Percentiles rank a stretch among this genome's conserved stretches.
phyloP scores from a whole-genome alignment of 2,797 vertebrate species.

The Sphaeramia orbicularis region DNA sequence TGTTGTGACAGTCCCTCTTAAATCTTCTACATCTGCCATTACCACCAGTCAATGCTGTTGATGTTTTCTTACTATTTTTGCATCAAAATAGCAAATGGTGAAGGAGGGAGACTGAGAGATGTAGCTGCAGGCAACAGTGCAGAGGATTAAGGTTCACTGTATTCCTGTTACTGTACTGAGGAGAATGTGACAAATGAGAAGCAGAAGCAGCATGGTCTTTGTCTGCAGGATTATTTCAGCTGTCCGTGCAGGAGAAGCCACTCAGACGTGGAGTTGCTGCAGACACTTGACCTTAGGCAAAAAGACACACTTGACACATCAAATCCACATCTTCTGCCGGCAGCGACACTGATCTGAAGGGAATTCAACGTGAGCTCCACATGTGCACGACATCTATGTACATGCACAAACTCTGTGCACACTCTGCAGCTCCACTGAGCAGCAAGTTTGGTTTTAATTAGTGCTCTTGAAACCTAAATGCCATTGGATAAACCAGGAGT shows the following conservation, averaged over 20 bases:
- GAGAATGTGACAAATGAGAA: slow-evolving; percentile 52
- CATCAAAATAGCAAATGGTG: slow-evolving; percentile 43
- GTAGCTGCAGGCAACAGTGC: slow-evolving; percentile 48
- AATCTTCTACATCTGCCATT: slow-evolving; percentile 47
- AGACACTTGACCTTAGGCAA: slow-evolving; percentile 63
- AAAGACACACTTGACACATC: slow-evolving; percentile 46
- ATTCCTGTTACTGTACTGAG: slow-evolving; percentile 27
- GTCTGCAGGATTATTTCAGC: slow-evolving; percentile 65
- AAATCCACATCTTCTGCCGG: slow-evolving; percentile 39
- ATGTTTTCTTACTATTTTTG: slow-evolving; percentile 6
- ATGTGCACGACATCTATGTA: slow-evolving; percentile 17
- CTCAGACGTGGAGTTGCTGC: slow-evolving; percentile 45
- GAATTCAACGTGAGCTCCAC: slow-evolving; percentile 33
- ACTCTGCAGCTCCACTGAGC: slow-evolving; percentile 12
- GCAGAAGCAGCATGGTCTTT: slow-evolving; percentile 28
- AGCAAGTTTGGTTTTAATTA: slow-evolving; percentile 48
- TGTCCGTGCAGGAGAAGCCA: slow-evolving; percentile 24
- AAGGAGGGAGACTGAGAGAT: slow-evolving; percentile 48
- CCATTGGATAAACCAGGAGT: slow-evolving; percentile 4
- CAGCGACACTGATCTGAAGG: slow-evolving; percentile 5
- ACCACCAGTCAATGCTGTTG: slow-evolving; percentile 47
- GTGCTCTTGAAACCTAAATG: slow-evolving; percentile 17
- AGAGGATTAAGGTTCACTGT: slow-evolving; percentile 66
- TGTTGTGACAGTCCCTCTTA: slow-evolving; percentile 30
- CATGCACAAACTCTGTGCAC: neutral